Percentiles rank a stretch among this genome's conserved stretches.
These are phyloP conservation scores for Thermophis baileyi DNA, from an alignment of 2,113 vertebrate genomes.

Conservation along the genomic window DNA sequence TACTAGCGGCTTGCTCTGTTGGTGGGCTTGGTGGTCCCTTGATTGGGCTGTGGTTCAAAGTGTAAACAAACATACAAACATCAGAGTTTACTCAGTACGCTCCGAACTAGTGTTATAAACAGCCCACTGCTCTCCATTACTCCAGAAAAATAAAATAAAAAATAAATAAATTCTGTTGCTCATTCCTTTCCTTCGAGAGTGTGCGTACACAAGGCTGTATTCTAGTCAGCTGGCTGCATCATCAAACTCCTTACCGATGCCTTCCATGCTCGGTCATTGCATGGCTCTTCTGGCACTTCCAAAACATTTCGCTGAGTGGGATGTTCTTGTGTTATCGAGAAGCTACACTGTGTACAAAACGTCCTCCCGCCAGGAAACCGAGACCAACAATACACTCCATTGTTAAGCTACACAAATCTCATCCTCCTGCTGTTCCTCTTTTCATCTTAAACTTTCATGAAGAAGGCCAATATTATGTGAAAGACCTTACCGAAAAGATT, in stretches of 20 bases:
- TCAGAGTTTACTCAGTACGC: no score
- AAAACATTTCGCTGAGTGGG: neutral
- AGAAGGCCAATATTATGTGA: neutral
- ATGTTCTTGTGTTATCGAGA: neutral
- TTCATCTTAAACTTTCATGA: neutral
- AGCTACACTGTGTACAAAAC: neutral
- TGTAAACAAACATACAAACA: no score
- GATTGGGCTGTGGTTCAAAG: no score
- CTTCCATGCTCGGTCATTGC: neutral
- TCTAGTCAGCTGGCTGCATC: no score
- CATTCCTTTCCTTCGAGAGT: no score
- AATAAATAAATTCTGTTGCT: no score
- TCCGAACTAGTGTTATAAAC: no score
- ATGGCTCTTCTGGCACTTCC: conserved; percentile 11
- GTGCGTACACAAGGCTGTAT: no score
- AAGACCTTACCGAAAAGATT: neutral
- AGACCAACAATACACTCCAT: neutral
- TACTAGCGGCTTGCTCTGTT: no score
- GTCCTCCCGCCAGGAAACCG: neutral
- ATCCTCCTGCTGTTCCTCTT: neutral
- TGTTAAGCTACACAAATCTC: neutral
- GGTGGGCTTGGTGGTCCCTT: no score
- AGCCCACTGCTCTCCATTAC: no score
- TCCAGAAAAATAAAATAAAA: no score
- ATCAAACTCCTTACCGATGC: neutral